A percentile compares a stretch with the other conserved stretches of the same genome.
phyloP scores from a whole-genome alignment of 2,797 vertebrate genomes.

The Astyanax mexicanus region DNA sequence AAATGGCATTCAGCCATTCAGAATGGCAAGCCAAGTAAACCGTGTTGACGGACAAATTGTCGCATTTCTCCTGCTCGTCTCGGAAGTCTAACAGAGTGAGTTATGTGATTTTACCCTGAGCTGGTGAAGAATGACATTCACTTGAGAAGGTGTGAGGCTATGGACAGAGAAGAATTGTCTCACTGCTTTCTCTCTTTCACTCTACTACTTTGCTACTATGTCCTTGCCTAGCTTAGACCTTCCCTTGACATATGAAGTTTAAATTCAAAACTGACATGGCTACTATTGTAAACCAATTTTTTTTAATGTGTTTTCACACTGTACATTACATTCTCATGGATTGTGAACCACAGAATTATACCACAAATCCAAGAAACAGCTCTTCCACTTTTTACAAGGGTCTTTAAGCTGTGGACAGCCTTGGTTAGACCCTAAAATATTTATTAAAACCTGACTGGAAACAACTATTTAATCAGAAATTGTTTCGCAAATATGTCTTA shows the following conservation, averaged over 20 bases:
- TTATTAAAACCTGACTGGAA: too few relatives aligned
- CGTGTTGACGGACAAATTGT: constrained; percentile 13
- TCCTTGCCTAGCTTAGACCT: neutral
- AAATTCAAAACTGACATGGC: neutral
- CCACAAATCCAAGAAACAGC: too few relatives aligned
- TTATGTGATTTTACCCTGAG: constrained; percentile 10
- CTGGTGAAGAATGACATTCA: constrained; percentile 32
- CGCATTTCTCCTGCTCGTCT: neutral
- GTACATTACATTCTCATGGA: too few relatives aligned
- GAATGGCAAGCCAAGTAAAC: constrained; percentile 21
- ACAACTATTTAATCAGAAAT: too few relatives aligned
- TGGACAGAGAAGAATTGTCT: neutral
- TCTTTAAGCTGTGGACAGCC: too few relatives aligned
- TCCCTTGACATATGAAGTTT: neutral
- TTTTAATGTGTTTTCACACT: too few relatives aligned
- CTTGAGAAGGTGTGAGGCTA: neutral
- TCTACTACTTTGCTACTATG: neutral
- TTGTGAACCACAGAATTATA: too few relatives aligned
- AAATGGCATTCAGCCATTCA: constrained; percentile 28
- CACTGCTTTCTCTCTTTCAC: neutral
- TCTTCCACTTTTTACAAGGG: too few relatives aligned
- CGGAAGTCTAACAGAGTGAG: constrained; percentile 14
- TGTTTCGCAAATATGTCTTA: too few relatives aligned
- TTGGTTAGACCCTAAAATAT: too few relatives aligned
- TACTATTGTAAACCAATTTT: too few relatives aligned